phyloP scores from a whole-genome alignment of 2,888 invertebrate genomes.

The Mythimna impura region DNA sequence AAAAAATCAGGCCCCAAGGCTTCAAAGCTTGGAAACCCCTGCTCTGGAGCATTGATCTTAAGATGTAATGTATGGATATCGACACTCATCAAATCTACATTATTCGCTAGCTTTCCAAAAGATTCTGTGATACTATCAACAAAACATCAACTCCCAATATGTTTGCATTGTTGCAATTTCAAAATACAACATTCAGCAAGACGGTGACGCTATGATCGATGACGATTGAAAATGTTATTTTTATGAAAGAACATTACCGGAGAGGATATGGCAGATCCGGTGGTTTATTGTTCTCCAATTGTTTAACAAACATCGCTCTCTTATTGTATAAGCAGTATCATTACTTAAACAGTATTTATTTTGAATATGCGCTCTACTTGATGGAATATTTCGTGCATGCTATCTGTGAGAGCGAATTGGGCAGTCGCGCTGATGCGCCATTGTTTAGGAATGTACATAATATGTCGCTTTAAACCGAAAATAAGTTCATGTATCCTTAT shows the following conservation, averaged over 20 bases:
- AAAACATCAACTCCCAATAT: not conserved
- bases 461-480: too few relatives aligned
- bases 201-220: slow-evolving; percentile 13
- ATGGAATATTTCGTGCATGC: not conserved
- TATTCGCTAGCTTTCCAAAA: not conserved
- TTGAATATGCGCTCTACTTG: not conserved
- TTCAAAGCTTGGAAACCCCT: too few relatives aligned
- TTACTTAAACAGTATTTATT: slow-evolving; percentile 1
- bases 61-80: too few relatives aligned
- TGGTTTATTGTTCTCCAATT: slow-evolving; percentile 34
- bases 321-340: slow-evolving; percentile 17
- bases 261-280: slow-evolving; percentile 43
- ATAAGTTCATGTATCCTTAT: too few relatives aligned
- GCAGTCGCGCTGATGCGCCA: too few relatives aligned
- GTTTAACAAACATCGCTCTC: slow-evolving; percentile 48
- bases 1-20: too few relatives aligned
- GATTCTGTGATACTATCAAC: not conserved
- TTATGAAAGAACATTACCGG: slow-evolving; percentile 42
- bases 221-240: slow-evolving; percentile 29
- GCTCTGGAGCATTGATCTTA: too few relatives aligned
- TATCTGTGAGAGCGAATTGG: too few relatives aligned
- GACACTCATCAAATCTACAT: too few relatives aligned
- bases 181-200: not conserved
- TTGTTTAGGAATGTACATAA: too few relatives aligned
- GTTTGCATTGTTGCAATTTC: slow-evolving; percentile 22